Evolutionary conservation across 2,888 invertebrate genomes (phyloP).

Genomic region (Leucania comma): DNA sequence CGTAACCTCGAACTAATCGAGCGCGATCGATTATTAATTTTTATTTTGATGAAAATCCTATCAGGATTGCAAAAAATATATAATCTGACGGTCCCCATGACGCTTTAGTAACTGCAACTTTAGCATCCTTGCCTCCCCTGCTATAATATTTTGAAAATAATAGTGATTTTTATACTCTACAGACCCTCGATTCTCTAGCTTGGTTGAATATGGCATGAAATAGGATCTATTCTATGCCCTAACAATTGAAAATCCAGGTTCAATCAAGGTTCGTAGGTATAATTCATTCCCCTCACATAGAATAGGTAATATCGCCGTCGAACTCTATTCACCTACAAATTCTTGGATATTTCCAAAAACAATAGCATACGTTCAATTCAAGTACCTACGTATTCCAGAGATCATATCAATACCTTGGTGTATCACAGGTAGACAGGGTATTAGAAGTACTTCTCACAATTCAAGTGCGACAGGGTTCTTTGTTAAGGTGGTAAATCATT

Average conservation of each 20-base stretch:
- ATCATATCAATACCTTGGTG: background rate
- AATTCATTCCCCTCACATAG: slow-evolving; percentile 13
- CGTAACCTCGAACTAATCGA: too few relatives aligned
- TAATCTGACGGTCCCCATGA: too few relatives aligned
- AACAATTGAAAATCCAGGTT: slow-evolving; percentile 1
- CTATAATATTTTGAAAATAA: too few relatives aligned
- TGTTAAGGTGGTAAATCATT: too few relatives aligned
- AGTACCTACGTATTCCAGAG: background rate
- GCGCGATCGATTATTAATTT: too few relatives aligned
- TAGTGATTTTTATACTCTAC: background rate
- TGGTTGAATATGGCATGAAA: background rate
- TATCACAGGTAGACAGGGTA: too few relatives aligned
- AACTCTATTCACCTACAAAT: slow-evolving; percentile 19
- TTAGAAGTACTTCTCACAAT: too few relatives aligned
- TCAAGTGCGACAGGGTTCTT: too few relatives aligned
- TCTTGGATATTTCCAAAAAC: slow-evolving; percentile 22
- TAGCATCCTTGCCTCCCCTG: too few relatives aligned
- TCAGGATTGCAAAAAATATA: too few relatives aligned
- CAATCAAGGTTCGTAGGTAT: background rate
- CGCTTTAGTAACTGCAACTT: too few relatives aligned
- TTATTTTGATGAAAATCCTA: too few relatives aligned
- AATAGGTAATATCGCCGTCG: slow-evolving; percentile 10
- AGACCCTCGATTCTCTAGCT: background rate
- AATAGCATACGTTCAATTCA: slow-evolving; percentile 14
- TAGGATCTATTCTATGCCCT: background rate